Percentiles rank a stretch among this genome's conserved stretches.
These are phyloP conservation scores for Heliconius ismenius DNA, from an alignment of 2,888 invertebrate species.

Conservation along the genomic window DNA sequence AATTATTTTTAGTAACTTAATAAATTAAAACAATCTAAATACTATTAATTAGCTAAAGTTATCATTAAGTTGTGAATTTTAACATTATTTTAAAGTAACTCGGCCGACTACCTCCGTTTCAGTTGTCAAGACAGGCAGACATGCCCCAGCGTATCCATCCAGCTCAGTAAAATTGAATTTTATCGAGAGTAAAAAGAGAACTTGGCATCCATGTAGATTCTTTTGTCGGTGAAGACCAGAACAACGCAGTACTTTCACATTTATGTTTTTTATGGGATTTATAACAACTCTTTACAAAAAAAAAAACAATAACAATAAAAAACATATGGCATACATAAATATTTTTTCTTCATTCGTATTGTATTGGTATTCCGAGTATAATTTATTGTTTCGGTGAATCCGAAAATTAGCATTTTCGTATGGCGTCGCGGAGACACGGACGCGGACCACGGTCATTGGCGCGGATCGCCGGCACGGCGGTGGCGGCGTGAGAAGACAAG, in stretches of 20 bases:
- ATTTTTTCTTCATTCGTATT: not conserved
- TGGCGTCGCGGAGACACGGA: conserved; percentile 27
- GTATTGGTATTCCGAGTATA: conserved; percentile 1
- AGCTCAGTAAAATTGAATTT: too few species aligned
- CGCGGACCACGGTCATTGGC: conserved; percentile 37
- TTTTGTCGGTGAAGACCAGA: too few species aligned
- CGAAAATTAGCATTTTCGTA: conserved; percentile 39
- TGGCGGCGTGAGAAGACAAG: conserved; percentile 36
- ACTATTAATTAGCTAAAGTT: not conserved
- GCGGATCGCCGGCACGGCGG: conserved; percentile 39
- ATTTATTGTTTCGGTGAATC: conserved; percentile 38
- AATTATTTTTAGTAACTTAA: not conserved
- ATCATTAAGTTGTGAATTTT: not conserved
- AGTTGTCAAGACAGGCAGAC: too few species aligned
- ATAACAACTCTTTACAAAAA: not conserved
- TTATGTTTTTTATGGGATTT: not conserved
- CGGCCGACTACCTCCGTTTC: too few species aligned
- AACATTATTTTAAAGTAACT: not conserved
- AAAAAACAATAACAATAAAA: not conserved
- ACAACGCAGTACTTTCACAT: too few species aligned
- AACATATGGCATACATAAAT: not conserved
- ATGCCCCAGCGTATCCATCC: too few species aligned
- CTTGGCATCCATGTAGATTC: too few species aligned
- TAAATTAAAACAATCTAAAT: not conserved
- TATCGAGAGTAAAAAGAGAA: too few species aligned